Evolutionary conservation across 2,797 vertebrate genomes (phyloP).

Genomic region (Catamblyrhynchus diadema): DNA sequence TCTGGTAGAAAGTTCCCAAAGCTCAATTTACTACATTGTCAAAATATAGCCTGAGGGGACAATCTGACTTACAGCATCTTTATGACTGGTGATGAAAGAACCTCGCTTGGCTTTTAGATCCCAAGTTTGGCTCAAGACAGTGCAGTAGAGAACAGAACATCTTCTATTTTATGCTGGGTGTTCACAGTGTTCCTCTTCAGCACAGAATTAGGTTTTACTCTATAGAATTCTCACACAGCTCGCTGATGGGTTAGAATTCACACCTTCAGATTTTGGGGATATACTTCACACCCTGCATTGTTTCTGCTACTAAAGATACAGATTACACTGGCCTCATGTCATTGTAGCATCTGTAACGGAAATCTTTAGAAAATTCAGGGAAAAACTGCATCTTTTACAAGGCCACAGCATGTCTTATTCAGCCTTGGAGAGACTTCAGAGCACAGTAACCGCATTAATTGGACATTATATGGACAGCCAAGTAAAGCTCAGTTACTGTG

Average conservation of each 20-base stretch:
- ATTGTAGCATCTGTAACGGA: conserved; percentile 13
- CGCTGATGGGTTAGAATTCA: conserved; percentile 37
- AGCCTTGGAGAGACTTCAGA: conserved; percentile 38
- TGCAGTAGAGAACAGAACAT: conserved; percentile 48
- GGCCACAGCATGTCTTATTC: background rate
- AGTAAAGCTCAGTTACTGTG: background rate
- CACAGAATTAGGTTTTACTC: conserved; percentile 49
- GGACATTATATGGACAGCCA: background rate
- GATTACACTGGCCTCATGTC: conserved; percentile 16
- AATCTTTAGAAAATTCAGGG: conserved; percentile 6
- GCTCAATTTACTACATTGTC: conserved; percentile 52
- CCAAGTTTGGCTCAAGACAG: conserved; percentile 52
- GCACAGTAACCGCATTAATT: conserved; percentile 24
- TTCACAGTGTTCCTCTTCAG: conserved; percentile 48
- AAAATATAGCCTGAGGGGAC: conserved; percentile 56
- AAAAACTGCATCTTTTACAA: background rate
- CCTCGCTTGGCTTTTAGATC: conserved; percentile 51
- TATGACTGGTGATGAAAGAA: conserved; percentile 61
- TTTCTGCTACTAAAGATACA: conserved; percentile 36
- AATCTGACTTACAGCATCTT: conserved; percentile 62
- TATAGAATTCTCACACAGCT: conserved; percentile 39
- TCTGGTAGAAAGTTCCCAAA: conserved; percentile 54
- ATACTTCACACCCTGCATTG: conserved; percentile 56
- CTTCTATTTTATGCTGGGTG: conserved; percentile 45
- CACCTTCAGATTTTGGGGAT: conserved; percentile 50